phyloP scores from a whole-genome alignment of 2,888 invertebrate genomes.

The Dicycla oo region DNA sequence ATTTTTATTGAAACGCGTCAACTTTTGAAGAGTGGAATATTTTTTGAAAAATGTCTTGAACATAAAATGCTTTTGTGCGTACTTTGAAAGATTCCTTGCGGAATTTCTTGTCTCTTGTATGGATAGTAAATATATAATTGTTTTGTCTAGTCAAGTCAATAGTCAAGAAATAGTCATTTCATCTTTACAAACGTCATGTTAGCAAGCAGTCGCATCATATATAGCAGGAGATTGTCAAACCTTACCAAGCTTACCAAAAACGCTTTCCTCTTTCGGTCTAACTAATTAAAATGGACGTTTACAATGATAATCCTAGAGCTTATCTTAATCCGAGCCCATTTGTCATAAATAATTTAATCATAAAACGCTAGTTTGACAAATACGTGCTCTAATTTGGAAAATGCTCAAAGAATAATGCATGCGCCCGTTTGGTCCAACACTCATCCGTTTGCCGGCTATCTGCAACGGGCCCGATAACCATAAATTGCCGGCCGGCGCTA shows the following conservation, averaged over 20 bases:
- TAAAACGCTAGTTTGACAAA: constrained; percentile 54
- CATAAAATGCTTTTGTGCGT: not conserved
- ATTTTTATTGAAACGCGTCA: constrained; percentile 41
- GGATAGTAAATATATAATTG: not conserved
- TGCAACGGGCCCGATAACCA: constrained; percentile 72
- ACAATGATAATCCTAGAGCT: constrained; percentile 16
- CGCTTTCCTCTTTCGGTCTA: not conserved
- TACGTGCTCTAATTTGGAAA: constrained; percentile 63
- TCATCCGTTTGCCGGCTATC: constrained; percentile 72
- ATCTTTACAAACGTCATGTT: constrained; percentile 1
- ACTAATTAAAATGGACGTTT: constrained; percentile 34
- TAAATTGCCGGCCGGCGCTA: constrained; percentile 69
- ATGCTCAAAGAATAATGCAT: constrained; percentile 63
- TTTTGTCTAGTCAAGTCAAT: not conserved
- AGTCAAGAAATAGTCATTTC: not conserved
- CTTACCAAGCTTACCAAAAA: constrained; percentile 2
- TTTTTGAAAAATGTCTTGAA: constrained; percentile 17
- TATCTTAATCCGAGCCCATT: constrained; percentile 33
- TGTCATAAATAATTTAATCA: constrained; percentile 41
- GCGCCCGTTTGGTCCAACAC: constrained; percentile 60
- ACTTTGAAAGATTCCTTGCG: not conserved
- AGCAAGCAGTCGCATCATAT: not conserved
- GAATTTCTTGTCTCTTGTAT: not conserved
- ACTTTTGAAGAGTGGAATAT: constrained; percentile 21
- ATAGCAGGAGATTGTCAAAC: not conserved